phyloP scores from a whole-genome alignment of 2,888 invertebrate genomes.

The Dichetophora obliterata region DNA sequence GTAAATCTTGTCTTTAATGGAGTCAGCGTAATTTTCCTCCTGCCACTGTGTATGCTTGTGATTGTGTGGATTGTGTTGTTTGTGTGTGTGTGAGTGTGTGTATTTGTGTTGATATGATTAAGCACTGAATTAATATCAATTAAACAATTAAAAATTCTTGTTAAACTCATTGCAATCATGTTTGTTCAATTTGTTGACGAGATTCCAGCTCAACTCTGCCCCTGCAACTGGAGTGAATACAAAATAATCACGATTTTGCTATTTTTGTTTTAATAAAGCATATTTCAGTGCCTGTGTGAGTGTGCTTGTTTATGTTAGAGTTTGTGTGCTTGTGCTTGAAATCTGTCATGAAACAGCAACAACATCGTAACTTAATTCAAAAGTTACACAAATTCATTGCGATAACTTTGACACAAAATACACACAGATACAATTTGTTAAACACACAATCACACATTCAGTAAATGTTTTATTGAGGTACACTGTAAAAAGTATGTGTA shows the following conservation, averaged over 20 bases:
- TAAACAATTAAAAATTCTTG: slow-evolving; percentile 3
- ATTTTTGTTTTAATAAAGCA: too few species aligned
- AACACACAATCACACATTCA: neutral
- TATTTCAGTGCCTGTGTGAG: neutral
- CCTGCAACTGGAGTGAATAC: neutral
- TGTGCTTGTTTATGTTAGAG: neutral
- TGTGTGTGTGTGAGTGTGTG: neutral
- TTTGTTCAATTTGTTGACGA: neutral
- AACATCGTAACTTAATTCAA: slow-evolving; percentile 13
- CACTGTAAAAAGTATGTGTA: too few species aligned
- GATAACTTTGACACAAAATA: neutral
- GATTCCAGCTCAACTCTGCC: neutral
- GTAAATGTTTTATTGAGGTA: neutral
- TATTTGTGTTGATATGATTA: neutral
- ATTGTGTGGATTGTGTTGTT: neutral
- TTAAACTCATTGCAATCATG: neutral
- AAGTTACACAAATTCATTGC: slow-evolving; percentile 10
- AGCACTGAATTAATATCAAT: neutral
- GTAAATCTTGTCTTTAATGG: neutral
- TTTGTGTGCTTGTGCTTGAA: neutral
- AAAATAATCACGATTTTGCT: neutral
- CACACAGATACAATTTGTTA: neutral
- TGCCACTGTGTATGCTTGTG: neutral
- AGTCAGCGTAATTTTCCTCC: neutral
- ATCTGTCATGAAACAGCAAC: neutral